Base-by-base conservation (phyloP, 2,113 vertebrate genomes). In the Dipodomys stephensi region DNA sequence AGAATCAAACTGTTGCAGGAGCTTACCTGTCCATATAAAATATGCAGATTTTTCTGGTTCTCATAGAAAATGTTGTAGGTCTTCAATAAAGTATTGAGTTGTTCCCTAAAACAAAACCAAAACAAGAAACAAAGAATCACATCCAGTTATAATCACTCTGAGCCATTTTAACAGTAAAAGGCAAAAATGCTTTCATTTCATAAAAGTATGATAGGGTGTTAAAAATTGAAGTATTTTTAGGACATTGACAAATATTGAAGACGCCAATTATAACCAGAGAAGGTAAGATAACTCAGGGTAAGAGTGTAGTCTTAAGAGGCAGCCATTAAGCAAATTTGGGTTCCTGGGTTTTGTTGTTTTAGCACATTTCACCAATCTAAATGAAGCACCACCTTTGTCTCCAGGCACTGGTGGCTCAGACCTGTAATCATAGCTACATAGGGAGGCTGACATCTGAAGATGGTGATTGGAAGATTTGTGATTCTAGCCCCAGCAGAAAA, bases 51-150 rank as follows among this genome's bases (percentile, higher is more conserved):
- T 96, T 98, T 97, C 96, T 98, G 98, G 53, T 98, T 97, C 19
- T 76, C 96, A 91, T 98, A 98, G 93, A 98, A 98, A n/a, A 96
- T 97, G 65, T 98, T 98, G 8, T 98, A 98, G 4, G 96, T 97
- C 95, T 97, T 97, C 97, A 98, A 86, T 91, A 98, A 98, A 83
- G 91, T 98, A 91, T 93, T 80, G 76, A 98, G 98, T 78, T 98
- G 96, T 90, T 98, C 97, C 87, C 98, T 98, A 82, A 83, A 97
- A 57, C 53, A 57, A 57, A 57, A 57, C 2, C 12, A 97, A 72
- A 97, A 95, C 7, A 74, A 78, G 74, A 72, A 71, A 57, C 12
- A 49, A 49, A 53, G 8, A 95, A 13, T 0, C 10, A 92, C 8
- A 94, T 89, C 1, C 1, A 68, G 53, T 95, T 49, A 60, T 0